Evolutionary conservation across 1,140 invertebrate species (phyloP).

Genomic region (Pectinophora gossypiella): DNA sequence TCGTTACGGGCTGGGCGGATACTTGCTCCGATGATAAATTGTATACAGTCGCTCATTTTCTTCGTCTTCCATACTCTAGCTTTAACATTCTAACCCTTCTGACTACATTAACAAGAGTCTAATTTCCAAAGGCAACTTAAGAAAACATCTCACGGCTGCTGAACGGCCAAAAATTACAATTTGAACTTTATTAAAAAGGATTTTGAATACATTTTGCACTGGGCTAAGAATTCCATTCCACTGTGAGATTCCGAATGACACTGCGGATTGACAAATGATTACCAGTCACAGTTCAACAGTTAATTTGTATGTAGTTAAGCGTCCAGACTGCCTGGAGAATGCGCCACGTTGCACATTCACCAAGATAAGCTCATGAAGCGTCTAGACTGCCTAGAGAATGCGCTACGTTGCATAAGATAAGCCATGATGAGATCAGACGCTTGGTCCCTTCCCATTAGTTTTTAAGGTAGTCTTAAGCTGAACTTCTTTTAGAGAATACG

Average conservation of each 20-base stretch:
- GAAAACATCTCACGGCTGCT: background rate
- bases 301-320: conserved; percentile 68
- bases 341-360: too few relatives aligned
- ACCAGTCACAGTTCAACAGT: conserved; percentile 54
- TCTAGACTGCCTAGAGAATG: too few relatives aligned
- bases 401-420: too few relatives aligned
- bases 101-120: conserved; percentile 14
- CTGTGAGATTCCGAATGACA: conserved; percentile 55
- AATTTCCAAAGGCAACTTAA: conserved; percentile 8
- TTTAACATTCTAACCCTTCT: conserved; percentile 23
- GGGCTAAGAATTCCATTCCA: conserved; percentile 10
- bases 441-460: too few relatives aligned
- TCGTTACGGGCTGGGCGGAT: conserved; percentile 67
- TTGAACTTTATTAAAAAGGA: conserved; percentile 25
- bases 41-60: conserved; percentile 54
- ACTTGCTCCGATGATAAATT: conserved; percentile 68
- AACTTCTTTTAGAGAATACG: too few relatives aligned
- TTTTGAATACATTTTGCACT: conserved; percentile 27
- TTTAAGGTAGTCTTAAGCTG: too few relatives aligned
- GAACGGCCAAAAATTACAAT: conserved; percentile 20
- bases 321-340: too few relatives aligned
- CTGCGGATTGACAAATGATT: conserved; percentile 63
- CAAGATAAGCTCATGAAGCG: too few relatives aligned
- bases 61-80: conserved; percentile 14
- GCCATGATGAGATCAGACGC: too few relatives aligned